Percentiles rank a stretch among this genome's conserved stretches.
phyloP scores from a whole-genome alignment of 2,888 invertebrate genomes.

The Thelaira solivaga region DNA sequence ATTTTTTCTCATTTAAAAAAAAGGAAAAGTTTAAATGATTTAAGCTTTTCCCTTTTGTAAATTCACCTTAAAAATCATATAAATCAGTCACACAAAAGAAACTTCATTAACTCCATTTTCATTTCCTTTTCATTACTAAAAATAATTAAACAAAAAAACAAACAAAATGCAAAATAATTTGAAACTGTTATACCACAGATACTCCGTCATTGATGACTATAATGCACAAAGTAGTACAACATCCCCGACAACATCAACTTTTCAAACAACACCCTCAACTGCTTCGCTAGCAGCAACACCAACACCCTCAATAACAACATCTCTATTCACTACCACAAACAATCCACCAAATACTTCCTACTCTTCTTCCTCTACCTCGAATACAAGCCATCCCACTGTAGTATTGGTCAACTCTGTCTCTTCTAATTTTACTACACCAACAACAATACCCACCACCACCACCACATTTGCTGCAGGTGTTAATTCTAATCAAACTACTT shows the following conservation, averaged over 20 bases:
- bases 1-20: not conserved
- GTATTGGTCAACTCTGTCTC: slow-evolving; percentile 63
- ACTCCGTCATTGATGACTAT: slow-evolving; percentile 75
- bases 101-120: no score
- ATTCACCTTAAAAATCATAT: not conserved
- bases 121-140: not conserved
- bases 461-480: slow-evolving; percentile 72
- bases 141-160: not conserved
- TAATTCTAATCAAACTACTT: slow-evolving; percentile 66
- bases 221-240: slow-evolving; percentile 71
- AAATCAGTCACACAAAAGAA: not conserved
- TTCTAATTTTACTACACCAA: slow-evolving; percentile 63
- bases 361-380: slow-evolving; percentile 51
- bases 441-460: slow-evolving; percentile 68
- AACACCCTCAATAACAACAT: slow-evolving; percentile 69
- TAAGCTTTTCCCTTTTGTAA: slow-evolving; percentile 6
- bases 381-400: slow-evolving; percentile 47
- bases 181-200: slow-evolving; percentile 66
- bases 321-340: slow-evolving; percentile 65
- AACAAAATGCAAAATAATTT: slow-evolving; percentile 15
- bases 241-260: slow-evolving; percentile 74
- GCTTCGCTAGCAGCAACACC: slow-evolving; percentile 66
- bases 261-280: slow-evolving; percentile 68
- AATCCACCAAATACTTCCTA: slow-evolving; percentile 54
- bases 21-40: slow-evolving; percentile 17